A percentile compares a stretch with the other conserved stretches of the same genome.
Evolutionary conservation across 2,888 invertebrate species (phyloP).

Genomic region (Drosophila cyrtoloma): DNA sequence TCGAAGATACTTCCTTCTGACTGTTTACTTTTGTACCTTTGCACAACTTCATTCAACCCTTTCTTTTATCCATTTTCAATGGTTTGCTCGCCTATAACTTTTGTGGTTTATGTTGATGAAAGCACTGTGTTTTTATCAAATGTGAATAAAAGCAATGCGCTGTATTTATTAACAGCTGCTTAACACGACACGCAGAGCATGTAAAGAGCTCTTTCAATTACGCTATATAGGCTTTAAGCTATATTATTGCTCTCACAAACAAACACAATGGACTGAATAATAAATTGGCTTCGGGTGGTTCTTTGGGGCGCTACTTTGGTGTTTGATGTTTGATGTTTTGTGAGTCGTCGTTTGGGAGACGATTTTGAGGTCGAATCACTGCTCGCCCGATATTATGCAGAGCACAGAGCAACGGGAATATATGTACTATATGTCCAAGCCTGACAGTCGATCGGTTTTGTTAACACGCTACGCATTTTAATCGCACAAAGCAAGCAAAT

Average conservation of each 20-base stretch:
- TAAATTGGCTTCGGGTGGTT: conserved; percentile 13
- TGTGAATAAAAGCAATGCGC: background rate
- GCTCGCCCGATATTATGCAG: background rate
- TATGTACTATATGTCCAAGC: conserved; percentile 45
- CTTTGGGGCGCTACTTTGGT: conserved; percentile 44
- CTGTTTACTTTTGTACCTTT: background rate
- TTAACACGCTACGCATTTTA: conserved; percentile 80
- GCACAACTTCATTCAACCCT: background rate
- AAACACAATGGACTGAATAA: conserved; percentile 22
- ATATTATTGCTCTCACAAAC: conserved; percentile 2
- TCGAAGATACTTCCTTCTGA: background rate
- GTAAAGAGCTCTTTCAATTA: background rate
- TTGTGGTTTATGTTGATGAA: background rate
- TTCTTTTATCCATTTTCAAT: background rate
- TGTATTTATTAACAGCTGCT: conserved; percentile 11
- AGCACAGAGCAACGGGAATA: conserved; percentile 19
- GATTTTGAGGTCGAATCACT: conserved; percentile 23
- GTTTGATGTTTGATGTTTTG: conserved; percentile 1
- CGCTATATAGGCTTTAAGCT: background rate
- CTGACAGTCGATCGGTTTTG: conserved; percentile 47
- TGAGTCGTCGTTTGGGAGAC: conserved; percentile 6
- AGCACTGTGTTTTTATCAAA: background rate
- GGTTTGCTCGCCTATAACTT: no score
- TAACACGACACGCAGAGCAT: background rate
- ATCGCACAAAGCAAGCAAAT: conserved; percentile 73